Base-by-base conservation (phyloP, 2,113 vertebrate species). In the Microtus montanus region DNA sequence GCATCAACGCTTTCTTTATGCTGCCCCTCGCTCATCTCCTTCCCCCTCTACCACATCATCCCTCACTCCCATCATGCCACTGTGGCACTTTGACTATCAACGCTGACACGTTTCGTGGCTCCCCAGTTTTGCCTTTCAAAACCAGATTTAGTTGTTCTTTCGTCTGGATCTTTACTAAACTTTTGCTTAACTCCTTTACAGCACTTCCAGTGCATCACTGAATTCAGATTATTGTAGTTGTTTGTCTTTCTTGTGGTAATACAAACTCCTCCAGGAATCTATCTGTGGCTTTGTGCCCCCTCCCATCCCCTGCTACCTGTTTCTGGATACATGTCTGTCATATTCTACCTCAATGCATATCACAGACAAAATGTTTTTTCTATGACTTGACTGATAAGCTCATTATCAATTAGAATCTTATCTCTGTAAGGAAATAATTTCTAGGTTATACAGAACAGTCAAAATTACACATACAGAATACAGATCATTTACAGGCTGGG, bases 1-100 rank as follows among this genome's bases (percentile, higher is more conserved):
- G 49, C 6, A 0, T 14, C 61, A 30, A 0, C 3, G 3, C 15
- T 49, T 35, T 26, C 14, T 20, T 13, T 35, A 19, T n/a, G 7
- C 68, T 41, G 44, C n/a, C 52, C n/a, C 71, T 82, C 35, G 20
- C 4, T 49, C 7, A 10, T 13, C 26, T 52, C 14, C 8, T 61
- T 33, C 33, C n/a, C 73, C 13, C 38, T 94, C 63, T 70, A 17
- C 58, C 26, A 7, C 5, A 14, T 44, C 11, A 24, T 30, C 86
- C 28, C 19, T 26, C 0, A 2, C 1, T 79, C 33, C 2, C 11
- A 17, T 0, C 30, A 13, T 4, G n/a, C 22, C 41, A 24, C 0
- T 38, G 3, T 33, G 61, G 44, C 17, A 14, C 28, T 58, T 71
- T 47, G 35, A 44, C 33, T 44, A 77, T 54, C 13, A 49, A 2